Conservation (phyloP, 2,888 invertebrate species). For the Eutolmus rufibarbis region DNA sequence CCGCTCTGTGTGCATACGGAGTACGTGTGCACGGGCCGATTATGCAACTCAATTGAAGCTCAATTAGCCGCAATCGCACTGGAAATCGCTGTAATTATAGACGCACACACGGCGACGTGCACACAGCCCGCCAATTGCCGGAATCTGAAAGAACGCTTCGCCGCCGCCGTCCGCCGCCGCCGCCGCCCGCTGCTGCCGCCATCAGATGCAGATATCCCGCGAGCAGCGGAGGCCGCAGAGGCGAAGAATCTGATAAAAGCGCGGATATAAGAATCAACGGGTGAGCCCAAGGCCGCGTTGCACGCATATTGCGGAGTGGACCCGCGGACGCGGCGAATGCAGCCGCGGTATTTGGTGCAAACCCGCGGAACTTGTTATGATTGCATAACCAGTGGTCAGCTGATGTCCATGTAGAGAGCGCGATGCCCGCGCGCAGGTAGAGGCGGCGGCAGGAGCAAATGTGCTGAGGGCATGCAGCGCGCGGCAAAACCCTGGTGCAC, state of each 20-base stretch:
- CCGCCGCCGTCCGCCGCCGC: not conserved
- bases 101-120: slow-evolving; percentile 30
- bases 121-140: slow-evolving; percentile 19
- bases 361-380: slow-evolving; percentile 37
- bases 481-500: not conserved
- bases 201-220: slow-evolving; percentile 28
- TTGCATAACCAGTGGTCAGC: slow-evolving; percentile 31
- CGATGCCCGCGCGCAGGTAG: not conserved
- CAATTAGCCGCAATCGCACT: slow-evolving; percentile 40
- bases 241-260: slow-evolving; percentile 22
- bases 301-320: slow-evolving; percentile 12
- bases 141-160: slow-evolving; percentile 18
- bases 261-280: slow-evolving; percentile 38
- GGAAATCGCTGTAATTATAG: slow-evolving; percentile 40
- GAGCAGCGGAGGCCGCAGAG: not conserved
- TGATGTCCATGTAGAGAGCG: slow-evolving; percentile 1
- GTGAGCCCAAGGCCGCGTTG: slow-evolving; percentile 42
- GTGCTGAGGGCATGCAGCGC: slow-evolving; percentile 11
- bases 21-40: slow-evolving; percentile 6
- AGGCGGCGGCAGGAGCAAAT: not conserved
- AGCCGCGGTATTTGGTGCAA: slow-evolving; percentile 27
- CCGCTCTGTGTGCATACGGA: not conserved
- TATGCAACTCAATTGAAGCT: slow-evolving; percentile 41
- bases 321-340: not conserved
- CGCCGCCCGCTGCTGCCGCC: too few species aligned